A percentile compares a stretch with the other conserved stretches of the same genome.
These are phyloP conservation scores for Penaeus vannamei DNA, from an alignment of 1,140 invertebrate species.

Conservation along the genomic window DNA sequence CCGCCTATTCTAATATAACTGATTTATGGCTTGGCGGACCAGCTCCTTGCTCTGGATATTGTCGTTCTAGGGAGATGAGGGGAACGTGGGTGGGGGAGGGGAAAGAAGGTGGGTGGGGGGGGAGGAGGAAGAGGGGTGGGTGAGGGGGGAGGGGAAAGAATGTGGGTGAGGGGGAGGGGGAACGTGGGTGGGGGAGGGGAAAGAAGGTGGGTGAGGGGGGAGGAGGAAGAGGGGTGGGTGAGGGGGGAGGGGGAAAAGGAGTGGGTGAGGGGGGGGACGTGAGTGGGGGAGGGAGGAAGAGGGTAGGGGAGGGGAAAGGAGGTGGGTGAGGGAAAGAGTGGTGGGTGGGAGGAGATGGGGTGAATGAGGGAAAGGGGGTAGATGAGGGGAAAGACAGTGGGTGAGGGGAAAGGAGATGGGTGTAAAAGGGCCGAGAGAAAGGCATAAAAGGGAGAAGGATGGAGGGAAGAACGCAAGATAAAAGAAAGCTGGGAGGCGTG, in stretches of 20 bases:
- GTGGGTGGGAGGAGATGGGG: too few relatives aligned
- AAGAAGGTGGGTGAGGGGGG: background rate
- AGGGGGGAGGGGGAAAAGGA: background rate
- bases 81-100: background rate
- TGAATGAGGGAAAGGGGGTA: too few relatives aligned
- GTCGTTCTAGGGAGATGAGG: constrained; percentile 9
- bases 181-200: background rate
- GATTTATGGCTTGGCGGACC: constrained; percentile 47
- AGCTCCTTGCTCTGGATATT: constrained; percentile 24
- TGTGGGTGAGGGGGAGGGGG: background rate
- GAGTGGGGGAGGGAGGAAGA: background rate
- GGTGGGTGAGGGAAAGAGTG: background rate
- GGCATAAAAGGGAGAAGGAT: too few relatives aligned
- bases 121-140: background rate
- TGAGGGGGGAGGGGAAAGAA: too few relatives aligned
- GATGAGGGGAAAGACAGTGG: too few relatives aligned
- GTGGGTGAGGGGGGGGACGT: background rate
- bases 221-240: background rate
- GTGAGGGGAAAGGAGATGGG: too few relatives aligned
- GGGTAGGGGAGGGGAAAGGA: background rate
- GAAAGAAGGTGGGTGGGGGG: background rate
- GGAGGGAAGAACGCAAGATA: too few relatives aligned
- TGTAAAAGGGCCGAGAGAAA: too few relatives aligned
- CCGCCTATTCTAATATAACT: constrained; percentile 50
- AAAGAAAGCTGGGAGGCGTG: too few relatives aligned